Percentiles rank a stretch among this genome's conserved stretches.
Conservation (phyloP, 2,888 invertebrate species). For the Masnerella sp. region DNA sequence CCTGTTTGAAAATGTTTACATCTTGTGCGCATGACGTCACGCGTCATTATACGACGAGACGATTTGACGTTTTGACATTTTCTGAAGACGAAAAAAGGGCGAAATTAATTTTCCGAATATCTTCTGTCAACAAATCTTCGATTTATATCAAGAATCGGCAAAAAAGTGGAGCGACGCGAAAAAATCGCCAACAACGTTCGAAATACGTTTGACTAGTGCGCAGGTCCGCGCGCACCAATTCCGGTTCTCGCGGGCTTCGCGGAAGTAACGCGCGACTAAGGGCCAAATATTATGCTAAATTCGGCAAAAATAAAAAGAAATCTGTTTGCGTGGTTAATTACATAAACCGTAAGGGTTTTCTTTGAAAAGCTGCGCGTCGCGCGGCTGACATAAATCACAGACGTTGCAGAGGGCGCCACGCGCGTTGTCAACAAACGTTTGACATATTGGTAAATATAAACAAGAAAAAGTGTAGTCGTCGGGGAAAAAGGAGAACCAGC, state of each 20-base stretch:
- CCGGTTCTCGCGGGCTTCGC: constrained; percentile 10
- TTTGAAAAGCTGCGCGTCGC: no score
- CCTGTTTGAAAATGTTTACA: constrained; percentile 45
- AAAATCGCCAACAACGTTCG: constrained; percentile 12
- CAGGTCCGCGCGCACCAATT: constrained; percentile 9
- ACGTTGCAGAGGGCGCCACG: constrained; percentile 43
- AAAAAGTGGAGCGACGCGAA: neutral
- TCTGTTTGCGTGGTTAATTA: neutral
- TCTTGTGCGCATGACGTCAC: constrained; percentile 34
- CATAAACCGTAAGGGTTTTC: constrained; percentile 21
- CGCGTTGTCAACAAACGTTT: constrained; percentile 60
- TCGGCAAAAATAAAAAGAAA: constrained; percentile 1
- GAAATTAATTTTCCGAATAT: no score
- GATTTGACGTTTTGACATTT: no score
- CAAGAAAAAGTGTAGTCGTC: constrained; percentile 19
- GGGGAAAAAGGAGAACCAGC: neutral
- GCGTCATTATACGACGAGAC: no score
- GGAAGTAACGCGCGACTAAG: constrained; percentile 1
- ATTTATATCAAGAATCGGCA: no score
- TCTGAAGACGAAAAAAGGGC: neutral
- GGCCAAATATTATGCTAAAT: neutral
- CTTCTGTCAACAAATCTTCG: no score
- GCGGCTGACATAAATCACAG: constrained; percentile 40
- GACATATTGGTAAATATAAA: constrained; percentile 56
- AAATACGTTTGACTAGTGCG: constrained; percentile 27